Evolutionary conservation across 2,888 invertebrate species (phyloP).

Genomic region (Parochlus steinenii): DNA sequence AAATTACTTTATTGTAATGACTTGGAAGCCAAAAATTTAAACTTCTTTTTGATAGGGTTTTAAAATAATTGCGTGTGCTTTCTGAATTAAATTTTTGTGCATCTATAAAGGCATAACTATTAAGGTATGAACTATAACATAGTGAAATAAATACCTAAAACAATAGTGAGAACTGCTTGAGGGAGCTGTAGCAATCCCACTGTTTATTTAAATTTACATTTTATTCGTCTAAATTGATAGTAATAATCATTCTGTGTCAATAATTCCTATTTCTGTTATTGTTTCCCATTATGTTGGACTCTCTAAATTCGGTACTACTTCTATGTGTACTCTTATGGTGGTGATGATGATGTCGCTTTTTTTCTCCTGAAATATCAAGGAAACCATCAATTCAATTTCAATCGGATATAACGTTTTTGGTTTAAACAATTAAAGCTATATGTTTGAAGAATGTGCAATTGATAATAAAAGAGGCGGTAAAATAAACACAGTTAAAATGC

Average conservation of each 20-base stretch:
- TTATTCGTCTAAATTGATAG: constrained; percentile 29
- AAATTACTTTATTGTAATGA: not conserved
- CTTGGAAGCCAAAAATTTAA: not conserved
- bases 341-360: constrained; percentile 25
- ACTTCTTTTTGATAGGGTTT: not conserved
- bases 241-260: constrained; percentile 30
- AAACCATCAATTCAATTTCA: not conserved
- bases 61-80: not conserved
- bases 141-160: not conserved
- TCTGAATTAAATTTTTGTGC: not conserved
- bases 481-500: not conserved
- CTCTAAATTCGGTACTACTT: constrained; percentile 28
- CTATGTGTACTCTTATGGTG: constrained; percentile 28
- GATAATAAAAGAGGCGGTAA: not conserved
- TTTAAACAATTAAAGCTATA: not conserved
- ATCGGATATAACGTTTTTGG: not conserved
- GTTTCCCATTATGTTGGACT: constrained; percentile 21
- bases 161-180: not conserved
- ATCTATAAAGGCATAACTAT: no score
- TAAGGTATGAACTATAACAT: not conserved
- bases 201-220: not conserved
- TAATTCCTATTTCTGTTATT: constrained; percentile 28
- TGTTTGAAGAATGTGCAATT: not conserved
- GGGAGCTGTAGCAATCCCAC: not conserved
- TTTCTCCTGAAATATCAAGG: constrained; percentile 21